phyloP scores from a whole-genome alignment of 2,888 invertebrate genomes.

The Vanessa cardui region DNA sequence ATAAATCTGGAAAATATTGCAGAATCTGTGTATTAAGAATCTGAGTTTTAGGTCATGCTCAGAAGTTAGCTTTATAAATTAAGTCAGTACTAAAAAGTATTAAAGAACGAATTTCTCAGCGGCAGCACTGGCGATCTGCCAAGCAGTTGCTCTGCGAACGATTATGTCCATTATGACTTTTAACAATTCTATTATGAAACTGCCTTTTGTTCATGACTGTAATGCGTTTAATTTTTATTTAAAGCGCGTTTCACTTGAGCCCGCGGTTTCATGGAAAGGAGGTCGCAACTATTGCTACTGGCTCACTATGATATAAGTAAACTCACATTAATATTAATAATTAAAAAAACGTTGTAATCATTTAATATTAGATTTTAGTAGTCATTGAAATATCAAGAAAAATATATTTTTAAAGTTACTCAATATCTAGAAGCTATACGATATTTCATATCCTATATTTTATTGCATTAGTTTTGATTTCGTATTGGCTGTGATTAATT shows the following conservation, averaged over 20 bases:
- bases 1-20: not conserved
- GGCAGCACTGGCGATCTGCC: constrained; percentile 61
- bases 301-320: too few relatives aligned
- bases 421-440: too few relatives aligned
- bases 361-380: too few relatives aligned
- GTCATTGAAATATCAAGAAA: too few relatives aligned
- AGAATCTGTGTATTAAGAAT: constrained; percentile 3
- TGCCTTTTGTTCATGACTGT: constrained; percentile 32
- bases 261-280: not conserved
- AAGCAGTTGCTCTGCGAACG: constrained; percentile 50
- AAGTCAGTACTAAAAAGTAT: constrained; percentile 53
- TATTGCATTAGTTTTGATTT: not conserved
- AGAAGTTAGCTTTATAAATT: constrained; percentile 33
- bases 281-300: not conserved
- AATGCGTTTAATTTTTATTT: constrained; percentile 22
- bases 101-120: constrained; percentile 56
- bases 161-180: constrained; percentile 59
- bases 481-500: not conserved
- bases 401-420: too few relatives aligned
- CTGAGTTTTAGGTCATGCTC: constrained; percentile 23
- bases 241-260: constrained; percentile 5
- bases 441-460: not conserved
- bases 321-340: too few relatives aligned
- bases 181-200: constrained; percentile 46
- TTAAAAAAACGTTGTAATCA: too few relatives aligned